These are phyloP conservation scores for Myripristis murdjan DNA, from an alignment of 2,797 vertebrate species.

Conservation along the genomic window DNA sequence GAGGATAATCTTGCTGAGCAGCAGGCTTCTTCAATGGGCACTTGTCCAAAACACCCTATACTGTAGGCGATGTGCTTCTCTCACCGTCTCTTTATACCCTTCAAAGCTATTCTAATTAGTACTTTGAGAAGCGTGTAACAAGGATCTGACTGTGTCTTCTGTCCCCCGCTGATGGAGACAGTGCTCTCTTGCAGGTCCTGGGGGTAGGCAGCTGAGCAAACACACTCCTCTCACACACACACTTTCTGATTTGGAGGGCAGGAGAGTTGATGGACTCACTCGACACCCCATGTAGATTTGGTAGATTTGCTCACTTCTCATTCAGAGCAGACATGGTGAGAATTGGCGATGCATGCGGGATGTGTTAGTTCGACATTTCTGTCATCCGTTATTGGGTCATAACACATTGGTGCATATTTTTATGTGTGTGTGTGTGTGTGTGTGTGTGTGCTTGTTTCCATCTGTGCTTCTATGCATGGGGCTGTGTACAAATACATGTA, in stretches of 20 bases:
- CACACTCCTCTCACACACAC: slow-evolving; percentile 19
- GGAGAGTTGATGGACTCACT: not conserved
- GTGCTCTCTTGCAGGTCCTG: slow-evolving; percentile 42
- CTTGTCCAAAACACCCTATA: slow-evolving; percentile 21
- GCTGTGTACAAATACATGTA: slow-evolving; percentile 8
- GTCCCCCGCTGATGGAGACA: slow-evolving; percentile 42
- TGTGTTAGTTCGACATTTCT: not conserved
- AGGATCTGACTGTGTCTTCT: slow-evolving; percentile 47
- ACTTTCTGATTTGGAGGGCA: slow-evolving; percentile 26
- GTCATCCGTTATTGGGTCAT: not conserved
- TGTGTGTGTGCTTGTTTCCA: not conserved
- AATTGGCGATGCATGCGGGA: slow-evolving; percentile 4
- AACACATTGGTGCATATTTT: not conserved
- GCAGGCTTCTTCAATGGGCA: slow-evolving; percentile 31
- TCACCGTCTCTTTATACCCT: slow-evolving; percentile 24
- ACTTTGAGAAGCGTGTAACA: slow-evolving; percentile 43
- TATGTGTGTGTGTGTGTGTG: not conserved
- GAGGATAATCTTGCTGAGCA: slow-evolving; percentile 30
- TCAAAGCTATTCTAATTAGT: slow-evolving; percentile 62
- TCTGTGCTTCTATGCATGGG: not conserved
- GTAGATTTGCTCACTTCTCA: slow-evolving; percentile 23
- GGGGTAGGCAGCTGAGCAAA: slow-evolving; percentile 47
- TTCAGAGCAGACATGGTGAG: slow-evolving; percentile 13
- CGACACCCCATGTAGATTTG: slow-evolving; percentile 23
- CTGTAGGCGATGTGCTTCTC: slow-evolving; percentile 20